Conservation (phyloP, 2,113 vertebrate genomes). For the Psilopogon haemacephalus region DNA sequence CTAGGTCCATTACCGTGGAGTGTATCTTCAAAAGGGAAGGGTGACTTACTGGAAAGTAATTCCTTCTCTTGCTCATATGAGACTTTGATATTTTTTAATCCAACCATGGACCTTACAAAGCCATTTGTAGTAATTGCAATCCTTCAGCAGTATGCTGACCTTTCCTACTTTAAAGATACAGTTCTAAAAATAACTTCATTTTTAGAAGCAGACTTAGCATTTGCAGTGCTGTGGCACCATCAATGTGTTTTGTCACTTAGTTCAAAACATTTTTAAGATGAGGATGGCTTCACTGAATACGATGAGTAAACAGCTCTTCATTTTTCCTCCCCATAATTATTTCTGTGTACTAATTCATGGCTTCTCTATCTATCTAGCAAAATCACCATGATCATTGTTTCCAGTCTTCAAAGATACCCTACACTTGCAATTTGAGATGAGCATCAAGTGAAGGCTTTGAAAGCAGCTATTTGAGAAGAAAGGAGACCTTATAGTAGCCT, state of each 20-base stretch:
- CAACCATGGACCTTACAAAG: background rate
- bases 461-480: background rate
- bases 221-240: background rate
- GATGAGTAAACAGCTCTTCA: background rate
- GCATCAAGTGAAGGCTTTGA: background rate
- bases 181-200: background rate
- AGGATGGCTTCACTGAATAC: background rate
- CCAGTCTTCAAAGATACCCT: background rate
- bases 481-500: too few species aligned
- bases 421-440: background rate
- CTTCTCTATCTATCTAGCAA: background rate
- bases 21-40: slow-evolving; percentile 1
- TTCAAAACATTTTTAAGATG: background rate
- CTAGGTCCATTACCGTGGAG: background rate
- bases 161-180: background rate
- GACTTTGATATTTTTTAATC: slow-evolving; percentile 34
- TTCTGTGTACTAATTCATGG: background rate
- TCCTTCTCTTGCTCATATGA: background rate
- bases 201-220: background rate
- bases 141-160: background rate
- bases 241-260: background rate
- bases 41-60: background rate
- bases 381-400: background rate
- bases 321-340: background rate
- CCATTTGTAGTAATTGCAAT: background rate